phyloP scores from a whole-genome alignment of 1,140 invertebrate genomes.

The Dufourea novaeangliae region DNA sequence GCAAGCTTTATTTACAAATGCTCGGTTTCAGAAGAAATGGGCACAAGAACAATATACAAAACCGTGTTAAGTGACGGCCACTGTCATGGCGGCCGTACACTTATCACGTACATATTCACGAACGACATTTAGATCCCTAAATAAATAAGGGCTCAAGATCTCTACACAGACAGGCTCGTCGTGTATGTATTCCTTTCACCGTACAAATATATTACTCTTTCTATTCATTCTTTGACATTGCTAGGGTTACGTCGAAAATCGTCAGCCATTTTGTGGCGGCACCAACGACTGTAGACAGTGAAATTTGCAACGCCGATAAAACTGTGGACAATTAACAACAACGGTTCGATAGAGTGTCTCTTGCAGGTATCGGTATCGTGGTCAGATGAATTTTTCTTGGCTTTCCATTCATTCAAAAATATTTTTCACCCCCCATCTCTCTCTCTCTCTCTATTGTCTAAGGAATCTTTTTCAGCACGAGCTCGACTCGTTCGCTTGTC shows the following conservation, averaged over 20 bases:
- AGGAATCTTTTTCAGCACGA: background rate
- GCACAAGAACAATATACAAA: conserved; percentile 43
- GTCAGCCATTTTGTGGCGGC: conserved; percentile 45
- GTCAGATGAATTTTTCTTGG: conserved; percentile 51
- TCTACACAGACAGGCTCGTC: conserved; percentile 42
- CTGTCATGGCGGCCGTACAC: conserved; percentile 1
- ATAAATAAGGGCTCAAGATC: conserved; percentile 15
- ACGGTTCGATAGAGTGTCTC: conserved; percentile 54
- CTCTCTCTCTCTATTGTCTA: conserved; percentile 21
- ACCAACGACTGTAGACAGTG: conserved; percentile 49
- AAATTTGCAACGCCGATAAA: conserved; percentile 61
- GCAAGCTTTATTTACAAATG: background rate
- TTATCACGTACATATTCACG: background rate
- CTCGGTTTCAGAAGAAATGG: conserved; percentile 21
- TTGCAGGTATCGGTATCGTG: conserved; percentile 65
- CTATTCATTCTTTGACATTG: background rate
- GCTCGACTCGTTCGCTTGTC: conserved; percentile 3
- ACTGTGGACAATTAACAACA: conserved; percentile 62
- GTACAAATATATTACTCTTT: conserved; percentile 55
- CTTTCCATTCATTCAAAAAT: conserved; percentile 57
- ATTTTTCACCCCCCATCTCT: background rate
- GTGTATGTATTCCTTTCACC: conserved; percentile 35
- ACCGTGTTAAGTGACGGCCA: conserved; percentile 2
- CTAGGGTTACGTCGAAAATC: conserved; percentile 34
- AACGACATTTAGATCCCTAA: conserved; percentile 6